A percentile compares a stretch with the other conserved stretches of the same genome.
These are phyloP conservation scores for Euglossa dilemma DNA, from an alignment of 1,140 invertebrate genomes.

Conservation along the genomic window DNA sequence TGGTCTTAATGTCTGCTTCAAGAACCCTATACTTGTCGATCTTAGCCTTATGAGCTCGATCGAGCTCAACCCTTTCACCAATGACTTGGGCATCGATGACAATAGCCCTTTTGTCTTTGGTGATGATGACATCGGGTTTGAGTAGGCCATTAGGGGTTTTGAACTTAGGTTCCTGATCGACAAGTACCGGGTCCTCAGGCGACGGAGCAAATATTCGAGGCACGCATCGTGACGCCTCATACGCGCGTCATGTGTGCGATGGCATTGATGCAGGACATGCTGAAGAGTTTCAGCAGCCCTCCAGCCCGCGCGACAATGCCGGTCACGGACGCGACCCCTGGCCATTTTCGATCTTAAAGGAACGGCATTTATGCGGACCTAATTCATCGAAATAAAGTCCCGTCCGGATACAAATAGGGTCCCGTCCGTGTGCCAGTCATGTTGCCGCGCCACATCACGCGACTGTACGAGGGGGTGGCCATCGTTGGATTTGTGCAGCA, in stretches of 20 bases:
- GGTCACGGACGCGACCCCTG: neutral
- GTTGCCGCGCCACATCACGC: neutral
- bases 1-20: too few relatives aligned
- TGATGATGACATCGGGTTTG: neutral
- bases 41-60: neutral
- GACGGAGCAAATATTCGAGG: neutral
- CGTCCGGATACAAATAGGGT: neutral
- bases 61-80: too few relatives aligned
- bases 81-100: neutral
- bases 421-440: neutral
- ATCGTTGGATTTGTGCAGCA: neutral
- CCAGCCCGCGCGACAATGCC: neutral
- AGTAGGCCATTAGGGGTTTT: neutral
- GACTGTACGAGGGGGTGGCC: neutral
- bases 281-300: neutral
- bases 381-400: neutral
- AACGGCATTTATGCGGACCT: neutral
- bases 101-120: neutral
- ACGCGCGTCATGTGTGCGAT: neutral
- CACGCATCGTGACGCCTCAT: neutral
- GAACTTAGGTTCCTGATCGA: neutral
- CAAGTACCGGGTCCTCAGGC: neutral
- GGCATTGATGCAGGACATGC: neutral
- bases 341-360: neutral
- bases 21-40: neutral